Evolutionary conservation across 2,113 vertebrate species (phyloP), one percentile per base, ranked within the genome.

Genomic region (Sialia sialis): DNA sequence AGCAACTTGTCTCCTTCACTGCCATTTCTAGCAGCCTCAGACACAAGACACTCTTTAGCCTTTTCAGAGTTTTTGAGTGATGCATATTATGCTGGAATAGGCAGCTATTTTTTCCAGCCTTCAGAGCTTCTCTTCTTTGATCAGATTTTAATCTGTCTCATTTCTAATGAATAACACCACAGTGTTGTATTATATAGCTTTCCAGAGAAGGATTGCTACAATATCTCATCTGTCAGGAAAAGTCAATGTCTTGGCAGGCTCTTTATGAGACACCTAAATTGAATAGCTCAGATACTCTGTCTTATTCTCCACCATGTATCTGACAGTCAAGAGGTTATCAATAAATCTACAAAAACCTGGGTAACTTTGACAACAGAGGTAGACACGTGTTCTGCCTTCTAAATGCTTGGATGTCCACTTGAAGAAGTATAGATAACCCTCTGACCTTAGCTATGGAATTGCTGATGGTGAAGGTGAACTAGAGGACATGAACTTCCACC

Each of bases 91-190:
- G 54, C 52, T 85, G 58, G 41, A 95, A 91, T 54, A 69, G 54
- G 74, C 39, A 87, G 84, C 23, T 78, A 4, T 68, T 63, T 79
- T 77, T 87, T 62, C n/a, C 34, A 4, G 62, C 58, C 48, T 79
- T 69, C 49, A 76, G 58, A 85, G 30, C 39, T 55, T 93, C 34
- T 30, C 32, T 91, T 76, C 44, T 90, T 72, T 84, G 79, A 88
- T 90, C 68, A 63, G 88, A 85, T 91, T 93, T 94, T 93, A 96
- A 96, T 90, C 89, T 78, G 63, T 77, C 67, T 92, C 49, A 73
- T 90, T 96, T 87, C 92, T 95, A 95, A 96, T 90, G 92, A 95
- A 85, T 93, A 94, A 85, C 75, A 94, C 36, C 52, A 79, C 70
- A 58, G 27, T 58, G 87, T 66, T 91, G 90, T 87, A 95, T 79